Evolutionary conservation across 2,113 vertebrate genomes (phyloP), one percentile per base, ranked within the genome.

Genomic region (Struthidea cinerea): DNA sequence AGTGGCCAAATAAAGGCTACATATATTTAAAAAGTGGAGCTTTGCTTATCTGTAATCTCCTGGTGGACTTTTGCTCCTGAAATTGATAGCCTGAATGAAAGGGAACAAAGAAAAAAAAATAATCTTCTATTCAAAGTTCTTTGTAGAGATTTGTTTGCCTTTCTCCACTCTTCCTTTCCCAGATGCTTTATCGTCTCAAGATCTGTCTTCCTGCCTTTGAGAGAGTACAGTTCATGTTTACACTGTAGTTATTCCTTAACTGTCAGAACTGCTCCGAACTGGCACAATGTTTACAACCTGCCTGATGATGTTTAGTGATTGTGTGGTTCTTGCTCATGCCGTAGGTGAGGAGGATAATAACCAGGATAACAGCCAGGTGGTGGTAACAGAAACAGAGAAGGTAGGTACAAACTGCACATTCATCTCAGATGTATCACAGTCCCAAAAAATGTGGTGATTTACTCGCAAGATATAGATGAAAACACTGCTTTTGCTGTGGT

Each of bases 171-270:
- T 89, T 83, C 70, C 42, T 87, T 82, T 73, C n/a, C 20, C 21
- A 37, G 63, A 44, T 88, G 17, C 60, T 93, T 95, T 96, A 97
- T 94, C 94, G 19, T 16, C 37, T 44, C 10, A 16, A 80, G 80
- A 95, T 94, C 85, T 95, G 1, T 57, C 63, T 90, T 80, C 39
- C 75, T 84, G 81, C 59, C 56, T 77, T 44, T 74, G 27, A 69
- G 39, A n/a, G 71, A 64, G 76, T 42, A 60, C 33, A 70, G 94
- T 77, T 78, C 7, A 10, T 96, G 55, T 97, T 96, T 96, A 76
- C 93, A 56, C 60, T 92, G 75, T 52, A 93, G 95, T 97, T 96
- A 93, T 24, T 92, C 59, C 93, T 93, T 96, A 94, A 90, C 93
- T 77, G 71, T 81, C 75, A 78, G 85, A 65, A 78, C 75, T 80